Evolutionary conservation across 2,797 vertebrate genomes (phyloP), one percentile per base, ranked within the genome.

Genomic region (Helicolenus hilgendorfi): DNA sequence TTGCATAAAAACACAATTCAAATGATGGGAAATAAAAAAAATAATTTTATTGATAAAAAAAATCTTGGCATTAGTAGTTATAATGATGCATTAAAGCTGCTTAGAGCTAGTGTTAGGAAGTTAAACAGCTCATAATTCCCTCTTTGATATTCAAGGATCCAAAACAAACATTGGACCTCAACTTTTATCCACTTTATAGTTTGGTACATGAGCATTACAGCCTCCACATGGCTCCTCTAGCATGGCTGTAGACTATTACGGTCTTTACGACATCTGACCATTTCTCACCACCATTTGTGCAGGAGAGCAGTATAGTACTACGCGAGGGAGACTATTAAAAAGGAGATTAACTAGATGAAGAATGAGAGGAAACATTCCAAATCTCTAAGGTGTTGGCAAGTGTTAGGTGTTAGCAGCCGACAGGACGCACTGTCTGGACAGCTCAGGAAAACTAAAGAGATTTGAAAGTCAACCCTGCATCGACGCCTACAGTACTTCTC

Each of bases 401-500:
- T 33, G 29, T 18, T 62, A 18, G 59, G 29, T 33, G 29, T 36
- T 65, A 24, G 63, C 33, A 65, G n/a, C 63, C 33, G 3, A 89
- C 81, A 77, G 76, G 72, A 84, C 53, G 38, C 49, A 4, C 49
- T 26, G 72, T 81, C 31, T 58, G 84, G 86, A 85, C 69, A 18
- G 55, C 69, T 64, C 36, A 76, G 1, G 29, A 72, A 83, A 83
- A 60, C 77, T 60, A 63, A 88, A 88, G 86, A 87, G 72, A 80
- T 86, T 74, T 93, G 72, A 95, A 94, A 93, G 92, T 93, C 88
- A 88, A 33, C 27, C 38, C 71, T 49, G 45, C 45, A 62, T 49
- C 31, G 41, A 86, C 60, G 33, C n/a, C 18, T 38, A 13, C 77
- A 5, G 11, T 35, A n/a, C 70, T 55, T 56, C 75, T 79, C 60